Evolutionary conservation across 2,888 invertebrate genomes (phyloP), one percentile per base, ranked within the genome.

Genomic region (Xylota sylvarum): DNA sequence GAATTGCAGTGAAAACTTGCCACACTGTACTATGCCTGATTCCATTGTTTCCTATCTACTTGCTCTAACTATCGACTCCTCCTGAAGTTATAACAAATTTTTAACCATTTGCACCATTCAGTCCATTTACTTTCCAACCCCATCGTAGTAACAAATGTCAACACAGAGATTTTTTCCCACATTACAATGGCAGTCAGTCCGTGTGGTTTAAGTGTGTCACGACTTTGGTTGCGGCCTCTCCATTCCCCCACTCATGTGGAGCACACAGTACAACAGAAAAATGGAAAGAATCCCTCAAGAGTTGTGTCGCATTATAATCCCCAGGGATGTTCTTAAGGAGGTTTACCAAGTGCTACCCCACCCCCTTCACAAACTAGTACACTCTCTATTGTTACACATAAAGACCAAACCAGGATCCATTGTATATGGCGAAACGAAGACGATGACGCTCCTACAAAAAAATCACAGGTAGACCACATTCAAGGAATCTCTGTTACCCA

Each of bases 401-500:
- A 85, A 80, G 74, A 65, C 80, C 85, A 85, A 52, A 70, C 86
- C 77, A 82, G 77, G 77, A 77, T 73, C 67, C 64, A 82, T 86
- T 86, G 82, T 81, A 58, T 81, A 58, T 64, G 58, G 77, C 72
- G 77, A 58, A 46, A 77, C 70, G 76, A 48, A 23, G 67, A 78
- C 35, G 48, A 74, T 27, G 86, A 88, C 55, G 70, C 72, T 80
- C 60, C 73, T 46, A 72, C 35, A 77, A 35, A 77, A n/a, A 86
- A 86, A 81, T 86, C 81, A 86, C 85, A 86, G 86, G 86, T 86
- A 86, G 82, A 86, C 86, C 86, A 73, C 86, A 78, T 86, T 78
- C 86, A 86, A 82, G 81, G 77, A 86, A 78, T 84, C 83, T 79
- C 23, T 23, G 48, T 67, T 78, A 48, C 81, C 82, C 35, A 50